Evolutionary conservation across 2,113 vertebrate genomes (phyloP).

Genomic region (Dolichallabes microphthalmus): DNA sequence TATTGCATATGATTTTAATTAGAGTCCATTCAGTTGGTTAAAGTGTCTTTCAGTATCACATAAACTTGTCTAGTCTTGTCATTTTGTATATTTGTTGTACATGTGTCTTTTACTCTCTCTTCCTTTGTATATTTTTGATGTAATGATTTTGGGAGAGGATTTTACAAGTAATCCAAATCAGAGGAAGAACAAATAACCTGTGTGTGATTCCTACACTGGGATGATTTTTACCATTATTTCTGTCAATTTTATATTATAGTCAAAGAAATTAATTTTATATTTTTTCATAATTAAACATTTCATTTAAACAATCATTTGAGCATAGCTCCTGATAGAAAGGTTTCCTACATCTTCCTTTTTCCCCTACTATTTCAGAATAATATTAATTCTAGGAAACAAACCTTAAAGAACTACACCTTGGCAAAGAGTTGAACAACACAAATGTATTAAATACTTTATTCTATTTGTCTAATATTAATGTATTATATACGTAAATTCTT

Average conservation of each 20-base stretch:
- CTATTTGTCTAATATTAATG: too few relatives aligned
- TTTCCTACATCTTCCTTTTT: not conserved
- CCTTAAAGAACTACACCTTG: not conserved
- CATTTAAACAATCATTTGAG: not conserved
- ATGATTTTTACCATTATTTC: not conserved
- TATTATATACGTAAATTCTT: not conserved
- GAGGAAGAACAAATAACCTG: not conserved
- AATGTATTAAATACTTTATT: not conserved
- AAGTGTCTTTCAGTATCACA: not conserved
- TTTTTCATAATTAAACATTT: not conserved
- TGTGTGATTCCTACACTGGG: not conserved
- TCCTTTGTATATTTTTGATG: not conserved
- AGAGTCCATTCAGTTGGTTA: not conserved
- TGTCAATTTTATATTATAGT: not conserved
- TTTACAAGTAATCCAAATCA: not conserved
- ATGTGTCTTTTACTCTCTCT: constrained; percentile 2
- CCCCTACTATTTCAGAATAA: too few relatives aligned
- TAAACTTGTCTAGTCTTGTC: not conserved
- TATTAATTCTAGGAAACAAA: not conserved
- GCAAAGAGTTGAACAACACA: not conserved
- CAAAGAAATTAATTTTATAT: not conserved
- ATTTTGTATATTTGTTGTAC: not conserved
- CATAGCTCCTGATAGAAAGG: not conserved
- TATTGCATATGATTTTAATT: constrained; percentile 56
- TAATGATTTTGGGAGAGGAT: not conserved